Evolutionary conservation across 2,888 invertebrate genomes (phyloP).

Genomic region (Lycia hirtaria): DNA sequence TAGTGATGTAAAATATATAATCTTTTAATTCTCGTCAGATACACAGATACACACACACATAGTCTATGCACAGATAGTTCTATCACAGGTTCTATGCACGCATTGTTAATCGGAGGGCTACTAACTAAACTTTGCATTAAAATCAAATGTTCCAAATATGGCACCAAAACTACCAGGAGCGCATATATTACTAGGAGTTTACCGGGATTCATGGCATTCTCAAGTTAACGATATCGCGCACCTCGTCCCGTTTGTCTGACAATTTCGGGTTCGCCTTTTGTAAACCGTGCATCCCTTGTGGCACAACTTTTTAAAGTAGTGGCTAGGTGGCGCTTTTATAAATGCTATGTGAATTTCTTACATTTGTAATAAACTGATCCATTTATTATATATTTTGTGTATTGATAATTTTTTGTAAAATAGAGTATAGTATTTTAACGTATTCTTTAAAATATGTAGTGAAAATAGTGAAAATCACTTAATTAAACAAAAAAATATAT

Average conservation of each 20-base stretch:
- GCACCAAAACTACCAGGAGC: conserved; percentile 71
- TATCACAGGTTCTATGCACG: too few relatives aligned
- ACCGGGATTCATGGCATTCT: conserved; percentile 32
- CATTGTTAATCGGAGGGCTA: too few relatives aligned
- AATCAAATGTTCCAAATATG: conserved; percentile 76
- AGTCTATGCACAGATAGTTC: too few relatives aligned
- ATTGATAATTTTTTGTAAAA: too few relatives aligned
- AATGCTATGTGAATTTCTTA: background rate
- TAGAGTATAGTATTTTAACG: too few relatives aligned
- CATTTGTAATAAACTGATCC: too few relatives aligned
- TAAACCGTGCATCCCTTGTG: conserved; percentile 11
- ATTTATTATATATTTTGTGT: too few relatives aligned
- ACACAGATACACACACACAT: too few relatives aligned
- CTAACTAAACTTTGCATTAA: background rate
- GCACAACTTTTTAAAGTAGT: conserved; percentile 18
- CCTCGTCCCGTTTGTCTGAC: background rate
- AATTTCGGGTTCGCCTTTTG: conserved; percentile 20
- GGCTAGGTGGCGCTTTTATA: conserved; percentile 31
- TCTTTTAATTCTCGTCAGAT: too few relatives aligned
- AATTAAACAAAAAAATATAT: background rate
- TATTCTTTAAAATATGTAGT: too few relatives aligned
- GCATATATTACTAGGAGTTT: conserved; percentile 55
- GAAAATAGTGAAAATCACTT: background rate
- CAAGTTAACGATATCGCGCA: conserved; percentile 14
- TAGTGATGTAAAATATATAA: background rate